Conservation (phyloP, 1,140 invertebrate genomes). For the Drosophila neocordata region DNA sequence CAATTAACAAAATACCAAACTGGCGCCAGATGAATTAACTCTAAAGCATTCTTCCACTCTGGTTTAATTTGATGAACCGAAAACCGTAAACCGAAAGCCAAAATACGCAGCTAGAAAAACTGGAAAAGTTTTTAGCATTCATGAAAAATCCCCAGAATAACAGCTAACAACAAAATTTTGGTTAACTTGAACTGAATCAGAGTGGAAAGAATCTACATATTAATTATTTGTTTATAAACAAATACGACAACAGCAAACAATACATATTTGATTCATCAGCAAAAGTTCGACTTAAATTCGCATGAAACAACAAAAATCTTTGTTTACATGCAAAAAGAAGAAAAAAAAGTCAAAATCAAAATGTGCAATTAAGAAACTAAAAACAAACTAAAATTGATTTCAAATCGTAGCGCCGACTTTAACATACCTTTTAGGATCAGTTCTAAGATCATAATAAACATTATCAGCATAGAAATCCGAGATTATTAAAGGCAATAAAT, state of each 20-base stretch:
- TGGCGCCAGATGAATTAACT: constrained; percentile 74
- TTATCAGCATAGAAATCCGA: too few species aligned
- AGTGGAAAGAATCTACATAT: constrained; percentile 60
- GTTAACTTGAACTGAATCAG: constrained; percentile 56
- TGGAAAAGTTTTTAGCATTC: constrained; percentile 52
- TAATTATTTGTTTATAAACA: constrained; percentile 52
- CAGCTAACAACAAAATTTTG: background rate
- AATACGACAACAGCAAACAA: constrained; percentile 32
- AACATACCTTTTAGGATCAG: background rate
- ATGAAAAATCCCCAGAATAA: constrained; percentile 30
- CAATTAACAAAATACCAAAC: constrained; percentile 61
- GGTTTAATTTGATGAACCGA: constrained; percentile 2
- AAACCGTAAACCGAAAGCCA: background rate
- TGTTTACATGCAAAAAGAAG: constrained; percentile 37
- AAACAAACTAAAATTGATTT: background rate
- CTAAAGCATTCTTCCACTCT: constrained; percentile 1
- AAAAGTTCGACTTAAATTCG: constrained; percentile 46
- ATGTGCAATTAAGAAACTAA: constrained; percentile 18
- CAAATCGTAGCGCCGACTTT: background rate
- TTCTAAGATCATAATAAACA: too few species aligned
- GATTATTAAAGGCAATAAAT: too few species aligned
- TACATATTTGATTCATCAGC: constrained; percentile 68
- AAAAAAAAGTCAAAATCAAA: constrained; percentile 14
- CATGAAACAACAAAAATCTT: constrained; percentile 20
- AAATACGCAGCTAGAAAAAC: constrained; percentile 51